Evolutionary conservation across 2,797 vertebrate species (phyloP).

Genomic region (Thalassophryne amazonica): DNA sequence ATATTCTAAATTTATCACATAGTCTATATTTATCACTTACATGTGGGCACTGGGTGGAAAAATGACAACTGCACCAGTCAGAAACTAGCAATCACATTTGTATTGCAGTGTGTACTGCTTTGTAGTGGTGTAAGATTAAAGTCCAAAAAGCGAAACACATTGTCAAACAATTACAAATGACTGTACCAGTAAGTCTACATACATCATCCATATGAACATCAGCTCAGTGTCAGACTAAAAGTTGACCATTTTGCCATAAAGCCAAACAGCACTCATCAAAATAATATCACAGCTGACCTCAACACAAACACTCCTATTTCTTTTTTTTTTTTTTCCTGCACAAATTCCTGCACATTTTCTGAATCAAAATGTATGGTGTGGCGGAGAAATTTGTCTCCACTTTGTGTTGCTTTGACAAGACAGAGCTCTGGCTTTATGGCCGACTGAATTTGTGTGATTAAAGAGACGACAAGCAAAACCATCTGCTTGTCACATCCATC

Average conservation of each 20-base stretch:
- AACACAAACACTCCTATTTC: constrained; percentile 22
- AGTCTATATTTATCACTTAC: too few relatives aligned
- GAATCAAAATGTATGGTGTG: constrained; percentile 50
- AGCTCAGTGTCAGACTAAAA: constrained; percentile 39
- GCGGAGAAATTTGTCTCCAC: constrained; percentile 82
- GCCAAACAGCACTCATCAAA: constrained; percentile 28
- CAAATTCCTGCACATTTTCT: constrained; percentile 38
- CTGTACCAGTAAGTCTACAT: constrained; percentile 12
- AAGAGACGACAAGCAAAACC: constrained; percentile 86
- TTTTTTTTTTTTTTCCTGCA: constrained; percentile 20
- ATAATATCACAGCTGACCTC: constrained; percentile 15
- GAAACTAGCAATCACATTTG: too few relatives aligned
- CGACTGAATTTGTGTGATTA: constrained; percentile 84
- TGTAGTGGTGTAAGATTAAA: too few relatives aligned
- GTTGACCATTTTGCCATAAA: constrained; percentile 21
- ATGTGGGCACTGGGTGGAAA: too few relatives aligned
- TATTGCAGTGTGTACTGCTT: too few relatives aligned
- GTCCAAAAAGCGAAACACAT: too few relatives aligned
- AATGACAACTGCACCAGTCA: too few relatives aligned
- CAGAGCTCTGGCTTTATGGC: constrained; percentile 78
- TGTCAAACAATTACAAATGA: constrained; percentile 9
- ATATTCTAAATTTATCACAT: too few relatives aligned
- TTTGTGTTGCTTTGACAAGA: constrained; percentile 83
- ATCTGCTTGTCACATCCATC: constrained; percentile 88
- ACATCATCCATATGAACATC: not conserved